Evolutionary conservation across 2,113 vertebrate genomes (phyloP).

Genomic region (Telmatochromis sp.): DNA sequence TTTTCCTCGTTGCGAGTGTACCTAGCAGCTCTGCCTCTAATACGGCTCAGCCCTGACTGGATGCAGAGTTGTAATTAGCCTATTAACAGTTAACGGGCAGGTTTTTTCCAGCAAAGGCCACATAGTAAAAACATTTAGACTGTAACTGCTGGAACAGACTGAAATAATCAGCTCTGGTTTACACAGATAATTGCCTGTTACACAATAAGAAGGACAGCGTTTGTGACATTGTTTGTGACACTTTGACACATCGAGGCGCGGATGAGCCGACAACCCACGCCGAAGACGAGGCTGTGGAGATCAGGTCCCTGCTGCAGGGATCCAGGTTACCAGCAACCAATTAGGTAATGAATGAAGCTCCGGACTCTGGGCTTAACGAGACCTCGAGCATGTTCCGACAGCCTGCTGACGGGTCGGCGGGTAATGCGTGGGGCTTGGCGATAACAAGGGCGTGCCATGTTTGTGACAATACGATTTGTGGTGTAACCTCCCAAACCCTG

Average conservation of each 20-base stretch:
- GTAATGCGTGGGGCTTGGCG: not conserved
- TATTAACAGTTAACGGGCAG: constrained; percentile 31
- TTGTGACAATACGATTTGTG: not conserved
- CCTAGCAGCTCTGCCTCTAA: not conserved
- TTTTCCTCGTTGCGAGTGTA: not conserved
- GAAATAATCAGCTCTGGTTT: constrained; percentile 33
- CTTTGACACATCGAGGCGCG: constrained; percentile 12
- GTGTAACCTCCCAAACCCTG: constrained; percentile 17
- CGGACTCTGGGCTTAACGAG: constrained; percentile 21
- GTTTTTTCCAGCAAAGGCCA: constrained; percentile 2
- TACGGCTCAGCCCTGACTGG: constrained; percentile 6
- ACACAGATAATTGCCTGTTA: constrained; percentile 57
- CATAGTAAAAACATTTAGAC: constrained; percentile 11
- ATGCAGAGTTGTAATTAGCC: constrained; percentile 36
- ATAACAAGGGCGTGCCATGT: constrained; percentile 30
- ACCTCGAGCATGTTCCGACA: constrained; percentile 4
- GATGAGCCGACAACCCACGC: constrained; percentile 27
- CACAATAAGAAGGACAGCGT: constrained; percentile 18
- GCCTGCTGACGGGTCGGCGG: constrained; percentile 12
- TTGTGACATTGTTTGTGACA: constrained; percentile 48
- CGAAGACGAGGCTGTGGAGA: constrained; percentile 1
- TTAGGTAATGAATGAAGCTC: constrained; percentile 43
- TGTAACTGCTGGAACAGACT: not conserved
- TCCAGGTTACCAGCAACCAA: constrained; percentile 24
- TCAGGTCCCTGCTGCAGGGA: constrained; percentile 22